These are phyloP conservation scores for Anthonomus grandis DNA, from an alignment of 1,140 invertebrate species.

Conservation along the genomic window DNA sequence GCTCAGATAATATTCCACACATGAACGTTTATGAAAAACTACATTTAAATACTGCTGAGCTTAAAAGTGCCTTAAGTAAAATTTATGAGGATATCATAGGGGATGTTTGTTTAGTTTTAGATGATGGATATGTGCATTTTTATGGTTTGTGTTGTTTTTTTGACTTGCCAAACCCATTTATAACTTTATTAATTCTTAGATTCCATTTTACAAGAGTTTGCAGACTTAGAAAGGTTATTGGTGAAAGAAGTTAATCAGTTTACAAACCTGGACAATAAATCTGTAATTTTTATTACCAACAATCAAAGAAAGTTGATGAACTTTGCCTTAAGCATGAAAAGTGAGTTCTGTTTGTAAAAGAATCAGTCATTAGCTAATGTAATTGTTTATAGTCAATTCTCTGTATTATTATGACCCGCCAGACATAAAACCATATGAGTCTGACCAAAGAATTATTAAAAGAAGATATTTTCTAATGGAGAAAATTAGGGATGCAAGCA, in stretches of 20 bases:
- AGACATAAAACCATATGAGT: constrained; percentile 45
- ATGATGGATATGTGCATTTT: constrained; percentile 35
- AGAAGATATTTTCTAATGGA: constrained; percentile 80
- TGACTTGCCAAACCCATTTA: no score
- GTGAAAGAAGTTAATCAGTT: constrained; percentile 32
- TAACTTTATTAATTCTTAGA: no score
- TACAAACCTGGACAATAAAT: constrained; percentile 16
- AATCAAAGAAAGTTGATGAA: constrained; percentile 40
- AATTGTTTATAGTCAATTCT: constrained; percentile 44
- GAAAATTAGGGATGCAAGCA: constrained; percentile 82
- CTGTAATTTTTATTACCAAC: constrained; percentile 35
- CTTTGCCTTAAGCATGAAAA: constrained; percentile 32
- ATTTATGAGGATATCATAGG: constrained; percentile 14
- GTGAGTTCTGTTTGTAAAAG: constrained; percentile 27
- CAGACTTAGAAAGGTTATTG: constrained; percentile 44
- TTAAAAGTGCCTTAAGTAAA: constrained; percentile 19
- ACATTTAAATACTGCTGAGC: constrained; percentile 49
- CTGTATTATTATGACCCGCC: constrained; percentile 54
- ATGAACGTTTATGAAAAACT: constrained; percentile 67
- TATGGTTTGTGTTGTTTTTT: constrained; percentile 23
- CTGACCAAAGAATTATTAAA: constrained; percentile 64
- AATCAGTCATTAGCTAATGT: constrained; percentile 1
- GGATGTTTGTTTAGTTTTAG: constrained; percentile 28
- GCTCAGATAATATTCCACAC: constrained; percentile 65
- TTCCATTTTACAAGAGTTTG: no score